Conservation (phyloP, 2,113 vertebrate genomes). For the Campylomormyrus tamandua region DNA sequence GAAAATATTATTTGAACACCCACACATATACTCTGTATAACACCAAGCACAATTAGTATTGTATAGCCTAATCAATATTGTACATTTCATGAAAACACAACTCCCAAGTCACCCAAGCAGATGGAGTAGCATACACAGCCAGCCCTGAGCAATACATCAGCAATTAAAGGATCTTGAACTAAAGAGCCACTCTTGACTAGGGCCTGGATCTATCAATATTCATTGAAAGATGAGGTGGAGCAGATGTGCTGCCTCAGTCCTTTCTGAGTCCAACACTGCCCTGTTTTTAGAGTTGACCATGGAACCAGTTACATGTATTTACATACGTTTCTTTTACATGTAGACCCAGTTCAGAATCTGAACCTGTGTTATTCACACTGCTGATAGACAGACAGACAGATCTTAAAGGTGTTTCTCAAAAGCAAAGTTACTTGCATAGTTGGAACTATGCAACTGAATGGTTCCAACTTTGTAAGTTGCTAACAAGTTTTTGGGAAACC, state of each 20-base stretch:
- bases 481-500: neutral
- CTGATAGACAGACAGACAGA: neutral
- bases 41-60: neutral
- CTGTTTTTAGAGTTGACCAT: neutral
- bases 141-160: conserved; percentile 29
- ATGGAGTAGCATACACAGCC: neutral
- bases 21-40: neutral
- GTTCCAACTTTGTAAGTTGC: neutral
- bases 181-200: conserved; percentile 11
- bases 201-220: conserved; percentile 27
- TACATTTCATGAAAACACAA: neutral
- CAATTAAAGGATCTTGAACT: conserved; percentile 28
- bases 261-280: neutral
- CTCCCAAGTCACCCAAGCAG: neutral
- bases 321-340: neutral
- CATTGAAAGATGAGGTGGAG: conserved; percentile 21
- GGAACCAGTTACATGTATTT: too few species aligned
- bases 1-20: neutral
- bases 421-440: neutral
- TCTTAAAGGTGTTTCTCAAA: neutral
- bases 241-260: neutral
- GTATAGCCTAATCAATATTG: conserved; percentile 16
- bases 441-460: neutral
- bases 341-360: neutral
- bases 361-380: neutral